Percentiles rank a stretch among this genome's conserved stretches.
These are phyloP conservation scores for Oryzias javanicus DNA, from an alignment of 2,113 vertebrate species.

Conservation along the genomic window DNA sequence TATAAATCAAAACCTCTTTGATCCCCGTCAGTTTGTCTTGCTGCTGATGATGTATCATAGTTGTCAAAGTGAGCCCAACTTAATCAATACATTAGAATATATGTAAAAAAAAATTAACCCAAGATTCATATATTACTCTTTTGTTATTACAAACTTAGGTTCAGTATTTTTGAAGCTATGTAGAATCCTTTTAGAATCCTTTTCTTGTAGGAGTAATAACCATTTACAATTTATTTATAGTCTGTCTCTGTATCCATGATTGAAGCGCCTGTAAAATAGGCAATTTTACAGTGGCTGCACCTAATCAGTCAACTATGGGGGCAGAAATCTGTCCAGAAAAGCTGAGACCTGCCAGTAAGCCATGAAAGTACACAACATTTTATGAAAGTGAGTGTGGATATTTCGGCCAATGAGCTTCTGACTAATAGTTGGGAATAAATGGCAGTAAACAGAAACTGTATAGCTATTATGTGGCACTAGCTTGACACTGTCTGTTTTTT, in stretches of 20 bases:
- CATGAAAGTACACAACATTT: conserved; percentile 3
- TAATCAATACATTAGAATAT: no score
- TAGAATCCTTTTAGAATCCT: conserved; percentile 47
- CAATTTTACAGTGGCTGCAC: conserved; percentile 74
- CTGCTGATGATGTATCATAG: no score
- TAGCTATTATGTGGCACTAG: no score
- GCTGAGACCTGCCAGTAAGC: conserved; percentile 51
- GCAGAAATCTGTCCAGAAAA: conserved; percentile 65
- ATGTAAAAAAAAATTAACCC: no score
- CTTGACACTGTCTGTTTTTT: no score
- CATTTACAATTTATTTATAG: conserved; percentile 72
- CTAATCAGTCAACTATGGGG: conserved; percentile 75
- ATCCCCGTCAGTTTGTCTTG: no score
- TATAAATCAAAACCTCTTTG: no score
- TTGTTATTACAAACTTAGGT: background rate
- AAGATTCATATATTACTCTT: no score
- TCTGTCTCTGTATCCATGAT: conserved; percentile 59
- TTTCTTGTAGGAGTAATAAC: conserved; percentile 61
- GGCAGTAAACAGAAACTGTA: no score
- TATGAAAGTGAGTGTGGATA: background rate
- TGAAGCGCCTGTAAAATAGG: conserved; percentile 74
- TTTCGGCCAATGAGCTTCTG: conserved; percentile 1
- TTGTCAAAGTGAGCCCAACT: no score
- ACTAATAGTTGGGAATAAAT: no score
- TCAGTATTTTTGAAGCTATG: conserved; percentile 8